Evolutionary conservation across 1,140 invertebrate genomes (phyloP), one percentile per base, ranked within the genome.

Genomic region (Stenopsyche tienmushanensis): DNA sequence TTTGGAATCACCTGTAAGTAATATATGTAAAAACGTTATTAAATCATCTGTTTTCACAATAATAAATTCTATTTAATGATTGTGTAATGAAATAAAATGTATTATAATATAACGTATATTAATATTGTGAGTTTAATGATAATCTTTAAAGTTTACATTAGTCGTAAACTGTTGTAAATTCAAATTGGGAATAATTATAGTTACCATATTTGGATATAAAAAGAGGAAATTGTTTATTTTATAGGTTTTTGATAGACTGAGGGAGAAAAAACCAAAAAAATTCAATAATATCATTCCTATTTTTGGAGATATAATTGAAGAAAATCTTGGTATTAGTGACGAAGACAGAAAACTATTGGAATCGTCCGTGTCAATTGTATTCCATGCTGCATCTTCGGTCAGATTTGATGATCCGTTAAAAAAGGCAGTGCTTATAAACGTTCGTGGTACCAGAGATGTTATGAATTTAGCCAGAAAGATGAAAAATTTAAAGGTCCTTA

Each of bases 381-480:
- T 70, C 23, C 67, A 70, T 21, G 67, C 24, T 10, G 67, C 67
- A 41, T 54, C 67, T 25, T 66, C 64, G 18, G 64, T 70, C 1
- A 86, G 88, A 72, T 94, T 94, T 76, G 87, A 92, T 71, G 90
- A 93, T 71, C 78, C 81, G n/a, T 74, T 94, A 1, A 86, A 84
- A 76, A 63, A 77, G 2, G 80, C 84, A 0, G 72, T 85, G 15
- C 75, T 81, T 0, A 73, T 78, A 24, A 86, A 86, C 64, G 72
- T 81, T 0, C 72, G 80, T 57, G 83, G 83, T 2, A 83, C 84
- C 0, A 77, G 82, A 47, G 77, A 81, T 41, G 25, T 85, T 18
- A 75, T 85, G 18, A 76, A 83, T 21, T 70, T 86, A 0, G 81
- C 81, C 55, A 75, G 82, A 29, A 74, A 77, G 25, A 85, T 88